Base-by-base conservation (phyloP, 2,797 vertebrate genomes). In the Trachurus trachurus region DNA sequence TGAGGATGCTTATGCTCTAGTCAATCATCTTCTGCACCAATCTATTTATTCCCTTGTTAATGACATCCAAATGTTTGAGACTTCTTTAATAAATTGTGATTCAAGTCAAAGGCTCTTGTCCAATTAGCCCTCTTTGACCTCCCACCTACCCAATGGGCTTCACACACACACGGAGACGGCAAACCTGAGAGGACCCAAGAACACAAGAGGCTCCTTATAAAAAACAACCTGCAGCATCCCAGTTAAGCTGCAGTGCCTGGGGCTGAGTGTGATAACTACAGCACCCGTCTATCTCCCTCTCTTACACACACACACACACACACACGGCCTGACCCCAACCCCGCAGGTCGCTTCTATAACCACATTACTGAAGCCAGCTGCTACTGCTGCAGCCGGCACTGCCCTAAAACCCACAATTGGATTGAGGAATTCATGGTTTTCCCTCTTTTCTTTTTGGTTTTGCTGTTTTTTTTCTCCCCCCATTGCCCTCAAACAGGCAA, bases 301-400 rank as follows among this genome's bases (percentile, higher is more conserved):
- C 72, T 69, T 64, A 34, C 29, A 44, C 63, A 44, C 59, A 73
- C 77, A 50, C 72, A 42, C 34, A 57, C 72, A 75, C 66, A 62
- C 62, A 49, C 73, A 95, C 90, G 92, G 96, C 94, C 94, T 97
- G 96, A 98, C 97, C 97, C 95, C 93, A 85, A 81, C 87, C 83
- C 91, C 91, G 83, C 90, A 94, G 91, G 88, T 96, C 95, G 93
- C 90, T 95, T 91, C 76, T 90, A 94, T 98, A 99, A 99, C 97
- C 96, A 90, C 95, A 97, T 99, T 98, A 98, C 91, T 88, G 92
- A 93, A 93, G 95, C 96, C 97, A 98, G 97, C 98, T 99, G 98
- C 93, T 93, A 80, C 91, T 88, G 86, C 81, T 87, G 83, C 86
- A 88, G 85, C 83, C 71, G 74, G 68, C 95, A 94, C 95, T 95